Conservation (phyloP, 2,113 vertebrate genomes). For the Rhea americana region DNA sequence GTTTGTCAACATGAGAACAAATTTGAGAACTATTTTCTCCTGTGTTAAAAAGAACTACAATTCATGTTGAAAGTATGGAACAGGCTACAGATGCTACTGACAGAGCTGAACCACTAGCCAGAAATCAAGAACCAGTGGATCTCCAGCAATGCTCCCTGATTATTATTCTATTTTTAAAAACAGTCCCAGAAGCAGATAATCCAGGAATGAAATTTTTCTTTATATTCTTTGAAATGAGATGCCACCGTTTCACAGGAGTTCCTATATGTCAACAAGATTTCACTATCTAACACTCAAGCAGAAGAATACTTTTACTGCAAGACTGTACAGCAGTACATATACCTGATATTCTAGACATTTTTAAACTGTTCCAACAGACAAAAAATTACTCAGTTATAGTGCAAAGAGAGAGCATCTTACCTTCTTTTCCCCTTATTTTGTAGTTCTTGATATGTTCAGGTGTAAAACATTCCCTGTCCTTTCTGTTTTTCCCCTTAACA, state of each 20-base stretch:
- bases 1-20: conserved; percentile 26
- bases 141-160: neutral
- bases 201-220: conserved; percentile 42
- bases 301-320: neutral
- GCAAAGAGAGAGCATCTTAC: conserved; percentile 29
- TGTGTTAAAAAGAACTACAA: neutral
- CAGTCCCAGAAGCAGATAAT: conserved; percentile 24
- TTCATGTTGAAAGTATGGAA: neutral
- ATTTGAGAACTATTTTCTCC: conserved; percentile 11
- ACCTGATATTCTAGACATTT: conserved; percentile 3
- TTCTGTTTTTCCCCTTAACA: conserved; percentile 21
- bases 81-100: neutral
- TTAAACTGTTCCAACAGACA: conserved; percentile 6
- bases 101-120: conserved; percentile 5
- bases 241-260: conserved; percentile 27
- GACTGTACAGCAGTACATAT: neutral
- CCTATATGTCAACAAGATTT: conserved; percentile 9
- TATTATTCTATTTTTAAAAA: conserved; percentile 52
- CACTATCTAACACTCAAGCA: conserved; percentile 10
- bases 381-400: conserved; percentile 20
- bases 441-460: conserved; percentile 39
- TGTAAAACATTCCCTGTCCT: conserved; percentile 26
- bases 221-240: conserved; percentile 53
- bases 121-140: conserved; percentile 19
- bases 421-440: neutral